Percentiles rank a stretch among this genome's conserved stretches.
Evolutionary conservation across 2,113 vertebrate genomes (phyloP).

Genomic region (Cervus canadensis): DNA sequence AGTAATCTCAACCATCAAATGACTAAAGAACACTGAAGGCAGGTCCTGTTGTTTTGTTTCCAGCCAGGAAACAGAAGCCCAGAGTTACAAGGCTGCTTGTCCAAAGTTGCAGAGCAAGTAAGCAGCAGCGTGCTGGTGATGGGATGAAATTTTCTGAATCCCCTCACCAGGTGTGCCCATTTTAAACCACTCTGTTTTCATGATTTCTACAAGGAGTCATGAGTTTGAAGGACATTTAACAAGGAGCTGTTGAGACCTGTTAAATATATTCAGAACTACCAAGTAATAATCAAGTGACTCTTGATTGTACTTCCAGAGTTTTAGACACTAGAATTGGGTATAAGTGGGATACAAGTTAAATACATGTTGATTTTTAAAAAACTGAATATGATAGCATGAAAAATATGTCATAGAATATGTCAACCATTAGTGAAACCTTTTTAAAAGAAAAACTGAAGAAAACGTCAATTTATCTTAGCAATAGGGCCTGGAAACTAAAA

Average conservation of each 20-base stretch:
- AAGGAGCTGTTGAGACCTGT: slow-evolving; percentile 53
- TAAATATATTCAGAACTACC: slow-evolving; percentile 66
- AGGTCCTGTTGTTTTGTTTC: background rate
- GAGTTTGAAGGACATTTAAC: slow-evolving; percentile 62
- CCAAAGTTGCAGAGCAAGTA: background rate
- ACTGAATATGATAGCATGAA: slow-evolving; percentile 25
- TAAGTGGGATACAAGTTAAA: slow-evolving; percentile 61
- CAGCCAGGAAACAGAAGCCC: background rate
- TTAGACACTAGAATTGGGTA: slow-evolving; percentile 59
- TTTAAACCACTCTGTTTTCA: slow-evolving; percentile 15
- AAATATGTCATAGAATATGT: background rate
- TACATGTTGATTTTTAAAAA: slow-evolving; percentile 47
- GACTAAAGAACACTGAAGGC: background rate
- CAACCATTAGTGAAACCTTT: background rate
- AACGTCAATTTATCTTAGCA: background rate
- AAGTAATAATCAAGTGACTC: slow-evolving; percentile 65
- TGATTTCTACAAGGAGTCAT: slow-evolving; percentile 44
- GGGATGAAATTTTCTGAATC: background rate
- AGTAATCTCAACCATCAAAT: background rate
- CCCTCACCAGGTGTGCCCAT: background rate
- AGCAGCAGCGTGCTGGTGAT: background rate
- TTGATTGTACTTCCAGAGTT: slow-evolving; percentile 55
- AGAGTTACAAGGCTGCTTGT: background rate
- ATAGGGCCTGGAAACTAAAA: background rate
- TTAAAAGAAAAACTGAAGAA: slow-evolving; percentile 14